Conservation (phyloP, 2,888 invertebrate species). For the Microctonus aethiopoides region DNA sequence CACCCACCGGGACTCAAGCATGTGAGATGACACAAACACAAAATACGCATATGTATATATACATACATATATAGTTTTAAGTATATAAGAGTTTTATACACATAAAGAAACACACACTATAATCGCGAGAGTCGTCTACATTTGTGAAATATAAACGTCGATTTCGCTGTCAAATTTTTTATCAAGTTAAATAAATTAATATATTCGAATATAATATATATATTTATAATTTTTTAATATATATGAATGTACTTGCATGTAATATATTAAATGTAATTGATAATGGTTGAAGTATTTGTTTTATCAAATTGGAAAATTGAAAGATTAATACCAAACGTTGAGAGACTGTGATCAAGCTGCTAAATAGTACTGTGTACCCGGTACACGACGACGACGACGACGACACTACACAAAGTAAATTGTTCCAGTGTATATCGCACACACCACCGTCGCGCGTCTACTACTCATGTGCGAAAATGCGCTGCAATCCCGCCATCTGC, state of each 20-base stretch:
- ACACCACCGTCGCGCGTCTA: slow-evolving; percentile 32
- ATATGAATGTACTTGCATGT: too few species aligned
- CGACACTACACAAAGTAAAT: background rate
- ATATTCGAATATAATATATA: too few species aligned
- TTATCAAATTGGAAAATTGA: too few species aligned
- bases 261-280: too few species aligned
- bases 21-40: background rate
- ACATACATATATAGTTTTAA: background rate
- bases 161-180: background rate
- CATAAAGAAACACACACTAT: background rate
- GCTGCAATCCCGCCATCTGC: slow-evolving; percentile 51
- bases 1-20: background rate
- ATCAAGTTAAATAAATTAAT: too few species aligned
- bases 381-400: background rate
- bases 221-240: too few species aligned
- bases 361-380: background rate
- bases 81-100: background rate
- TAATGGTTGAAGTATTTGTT: too few species aligned
- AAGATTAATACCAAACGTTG: too few species aligned
- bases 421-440: slow-evolving; percentile 19
- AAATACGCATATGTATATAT: background rate
- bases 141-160: background rate
- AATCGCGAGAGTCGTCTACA: background rate
- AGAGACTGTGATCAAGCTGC: background rate
- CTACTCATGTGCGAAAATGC: slow-evolving; percentile 43